These are phyloP conservation scores for Vimba vimba DNA, from an alignment of 2,113 vertebrate species.

Conservation along the genomic window DNA sequence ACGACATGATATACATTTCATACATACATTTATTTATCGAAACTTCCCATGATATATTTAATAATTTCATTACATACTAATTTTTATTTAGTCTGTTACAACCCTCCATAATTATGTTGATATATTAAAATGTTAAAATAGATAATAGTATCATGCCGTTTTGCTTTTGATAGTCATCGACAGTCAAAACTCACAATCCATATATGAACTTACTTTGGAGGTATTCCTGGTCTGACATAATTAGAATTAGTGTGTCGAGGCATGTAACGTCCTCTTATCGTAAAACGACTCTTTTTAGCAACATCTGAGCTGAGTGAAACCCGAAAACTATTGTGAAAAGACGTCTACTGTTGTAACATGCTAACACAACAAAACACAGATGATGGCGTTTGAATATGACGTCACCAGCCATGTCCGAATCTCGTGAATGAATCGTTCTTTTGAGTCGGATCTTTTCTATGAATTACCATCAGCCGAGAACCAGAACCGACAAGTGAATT, in stretches of 20 bases:
- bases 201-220: conserved; percentile 57
- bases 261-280: neutral
- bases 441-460: conserved; percentile 11
- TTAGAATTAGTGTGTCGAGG: conserved; percentile 23
- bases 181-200: neutral
- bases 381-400: conserved; percentile 17
- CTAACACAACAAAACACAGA: conserved; percentile 13
- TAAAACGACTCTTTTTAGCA: neutral
- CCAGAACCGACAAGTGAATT: neutral
- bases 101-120: neutral
- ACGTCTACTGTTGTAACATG: neutral
- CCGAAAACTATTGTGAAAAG: neutral
- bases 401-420: neutral
- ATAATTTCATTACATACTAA: neutral
- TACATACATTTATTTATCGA: neutral
- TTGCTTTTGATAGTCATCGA: neutral
- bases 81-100: neutral
- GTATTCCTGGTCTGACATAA: conserved; percentile 2
- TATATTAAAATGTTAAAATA: neutral
- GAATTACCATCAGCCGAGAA: neutral
- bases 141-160: neutral
- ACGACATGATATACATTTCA: too few relatives aligned
- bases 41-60: neutral
- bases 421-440: neutral
- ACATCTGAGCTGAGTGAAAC: neutral